Conservation (phyloP, 2,888 invertebrate species). For the Petrolisthes manimaculis region DNA sequence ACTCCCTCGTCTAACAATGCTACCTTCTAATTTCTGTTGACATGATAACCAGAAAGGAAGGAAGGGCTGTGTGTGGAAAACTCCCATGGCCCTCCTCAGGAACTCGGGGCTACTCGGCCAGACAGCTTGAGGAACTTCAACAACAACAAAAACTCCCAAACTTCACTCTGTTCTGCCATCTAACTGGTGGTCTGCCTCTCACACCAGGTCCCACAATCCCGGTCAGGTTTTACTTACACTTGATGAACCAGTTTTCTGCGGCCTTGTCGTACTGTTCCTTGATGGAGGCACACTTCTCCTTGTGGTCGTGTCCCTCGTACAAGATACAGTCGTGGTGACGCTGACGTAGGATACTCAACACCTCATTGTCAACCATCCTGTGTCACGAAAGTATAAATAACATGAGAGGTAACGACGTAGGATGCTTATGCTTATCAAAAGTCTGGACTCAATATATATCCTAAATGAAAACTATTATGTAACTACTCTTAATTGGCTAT, state of each 20-base stretch:
- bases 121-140: too few relatives aligned
- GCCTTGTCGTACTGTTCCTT: conserved; percentile 82
- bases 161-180: conserved; percentile 98
- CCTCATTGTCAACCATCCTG: conserved; percentile 86
- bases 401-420: too few relatives aligned
- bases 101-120: too few relatives aligned
- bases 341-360: conserved; percentile 83
- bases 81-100: too few relatives aligned
- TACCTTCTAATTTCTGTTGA: neutral
- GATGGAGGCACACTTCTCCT: conserved; percentile 69
- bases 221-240: conserved; percentile 88
- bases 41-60: neutral
- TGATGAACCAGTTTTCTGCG: conserved; percentile 89
- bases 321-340: conserved; percentile 86
- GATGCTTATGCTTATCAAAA: too few relatives aligned
- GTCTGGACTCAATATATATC: too few relatives aligned
- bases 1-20: too few relatives aligned
- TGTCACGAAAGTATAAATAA: neutral
- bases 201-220: conserved; percentile 85
- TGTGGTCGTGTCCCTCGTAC: conserved; percentile 74
- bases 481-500: too few relatives aligned
- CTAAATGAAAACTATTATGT: too few relatives aligned
- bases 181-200: conserved; percentile 85
- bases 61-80: conserved; percentile 1
- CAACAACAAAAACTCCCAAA: conserved; percentile 88